Conservation (phyloP, 2,797 vertebrate genomes). For the Trichosurus vulpecula region DNA sequence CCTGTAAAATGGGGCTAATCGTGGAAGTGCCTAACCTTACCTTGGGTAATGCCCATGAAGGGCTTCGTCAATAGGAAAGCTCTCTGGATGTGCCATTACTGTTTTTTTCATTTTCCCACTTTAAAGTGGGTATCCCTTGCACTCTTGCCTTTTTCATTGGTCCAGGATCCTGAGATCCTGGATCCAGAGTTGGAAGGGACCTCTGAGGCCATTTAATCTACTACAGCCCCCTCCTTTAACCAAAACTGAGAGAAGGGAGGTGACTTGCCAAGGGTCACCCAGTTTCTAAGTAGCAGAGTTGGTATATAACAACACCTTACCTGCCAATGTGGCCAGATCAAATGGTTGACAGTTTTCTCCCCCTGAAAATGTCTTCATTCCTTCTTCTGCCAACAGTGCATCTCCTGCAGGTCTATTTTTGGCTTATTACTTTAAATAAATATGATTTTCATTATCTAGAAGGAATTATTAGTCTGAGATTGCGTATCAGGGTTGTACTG, state of each 20-base stretch:
- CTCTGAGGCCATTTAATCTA: not conserved
- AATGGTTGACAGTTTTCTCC: constrained; percentile 52
- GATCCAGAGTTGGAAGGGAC: not conserved
- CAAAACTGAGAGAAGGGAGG: not conserved
- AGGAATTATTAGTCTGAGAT: constrained; percentile 52
- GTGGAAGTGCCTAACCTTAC: not conserved
- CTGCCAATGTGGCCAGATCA: not conserved
- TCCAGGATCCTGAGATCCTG: not conserved
- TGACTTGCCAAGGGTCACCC: not conserved
- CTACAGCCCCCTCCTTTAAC: not conserved
- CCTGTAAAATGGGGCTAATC: not conserved
- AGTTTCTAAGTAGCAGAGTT: not conserved
- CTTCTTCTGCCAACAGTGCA: constrained; percentile 52
- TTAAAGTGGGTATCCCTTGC: not conserved
- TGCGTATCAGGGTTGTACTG: constrained; percentile 54
- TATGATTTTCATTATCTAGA: constrained; percentile 67
- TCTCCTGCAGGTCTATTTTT: constrained; percentile 13
- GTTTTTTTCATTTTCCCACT: not conserved
- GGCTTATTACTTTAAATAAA: not conserved
- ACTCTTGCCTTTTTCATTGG: not conserved
- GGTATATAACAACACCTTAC: not conserved
- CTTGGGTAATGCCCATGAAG: not conserved
- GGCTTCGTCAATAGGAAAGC: not conserved
- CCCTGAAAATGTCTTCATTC: constrained; percentile 29
- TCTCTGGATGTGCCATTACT: not conserved